Evolutionary conservation across 2,797 vertebrate genomes (phyloP), one percentile per base, ranked within the genome.

Genomic region (Gila robusta): DNA sequence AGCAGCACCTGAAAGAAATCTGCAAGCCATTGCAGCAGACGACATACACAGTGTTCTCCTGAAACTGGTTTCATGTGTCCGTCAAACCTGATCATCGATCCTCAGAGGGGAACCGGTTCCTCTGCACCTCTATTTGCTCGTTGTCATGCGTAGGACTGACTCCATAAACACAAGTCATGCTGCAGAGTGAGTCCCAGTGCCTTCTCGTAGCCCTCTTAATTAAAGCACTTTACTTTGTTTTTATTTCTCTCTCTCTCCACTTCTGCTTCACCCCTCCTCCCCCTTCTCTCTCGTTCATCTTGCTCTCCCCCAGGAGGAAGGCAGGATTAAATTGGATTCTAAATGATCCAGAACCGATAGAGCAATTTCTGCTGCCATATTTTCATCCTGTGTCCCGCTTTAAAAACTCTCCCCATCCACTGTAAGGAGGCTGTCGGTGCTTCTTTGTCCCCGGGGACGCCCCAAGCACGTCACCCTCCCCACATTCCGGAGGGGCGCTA

Each of bases 271-370:
- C 14, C 28, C 14, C 64, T 66, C 64, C 14, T 44, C 28, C 8
- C 76, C 59, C 71, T 54, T 35, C 59, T 37, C 78, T 80, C 52
- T 81, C 74, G 14, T 66, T 66, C 66, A 79, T 79, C 78, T 80
- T 52, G 39, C 83, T 72, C 82, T 83, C 81, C 85, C 77, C 73
- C 81, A 74, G 49, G 74, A 88, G 62, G 84, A 92, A 93, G 93
- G 91, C 91, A 81, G 89, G 91, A 94, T 94, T 93, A 93, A 94
- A 96, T 96, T 95, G 94, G 94, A 95, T 96, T 96, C 92, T 94
- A 96, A 95, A 96, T 95, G 94, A 95, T 95, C 94, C 94, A 94
- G 94, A 95, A 95, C 95, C 91, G 85, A 94, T 92, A 88, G 92
- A 94, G 94, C 92, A 90, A 95, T 95, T 93, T 93, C 92, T 91